These are phyloP conservation scores for Phalanger gymnotis DNA, from an alignment of 2,797 vertebrate genomes.

Conservation along the genomic window DNA sequence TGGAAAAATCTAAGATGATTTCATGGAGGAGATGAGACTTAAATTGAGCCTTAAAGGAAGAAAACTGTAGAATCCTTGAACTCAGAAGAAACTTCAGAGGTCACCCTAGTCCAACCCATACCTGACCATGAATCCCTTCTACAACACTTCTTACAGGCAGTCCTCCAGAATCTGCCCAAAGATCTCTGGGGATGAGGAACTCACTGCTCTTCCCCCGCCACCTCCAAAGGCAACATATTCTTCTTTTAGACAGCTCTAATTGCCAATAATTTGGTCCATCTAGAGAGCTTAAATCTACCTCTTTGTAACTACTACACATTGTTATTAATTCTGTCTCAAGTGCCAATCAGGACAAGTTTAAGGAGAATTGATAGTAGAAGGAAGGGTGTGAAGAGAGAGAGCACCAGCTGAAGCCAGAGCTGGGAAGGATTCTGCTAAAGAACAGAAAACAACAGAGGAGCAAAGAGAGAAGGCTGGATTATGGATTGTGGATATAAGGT, in stretches of 20 bases:
- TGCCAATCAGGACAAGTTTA: neutral
- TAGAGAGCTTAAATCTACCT: neutral
- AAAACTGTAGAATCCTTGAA: neutral
- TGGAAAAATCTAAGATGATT: neutral
- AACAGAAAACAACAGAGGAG: neutral
- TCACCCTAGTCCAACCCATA: neutral
- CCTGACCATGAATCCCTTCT: neutral
- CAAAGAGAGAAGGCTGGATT: neutral
- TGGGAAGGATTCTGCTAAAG: neutral
- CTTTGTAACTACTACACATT: neutral
- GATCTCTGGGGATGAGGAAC: neutral
- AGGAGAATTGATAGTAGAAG: neutral
- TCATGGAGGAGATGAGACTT: neutral
- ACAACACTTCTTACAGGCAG: neutral
- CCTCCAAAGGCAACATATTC: neutral
- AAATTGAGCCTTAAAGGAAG: neutral
- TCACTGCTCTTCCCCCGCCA: neutral
- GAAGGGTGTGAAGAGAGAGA: neutral
- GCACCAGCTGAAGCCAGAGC: neutral
- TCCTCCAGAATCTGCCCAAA: neutral
- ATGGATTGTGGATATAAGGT: too few species aligned
- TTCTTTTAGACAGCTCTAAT: neutral
- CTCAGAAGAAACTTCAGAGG: neutral
- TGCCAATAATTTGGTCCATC: neutral
- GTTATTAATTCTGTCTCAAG: neutral